Conservation (phyloP, 1,140 invertebrate species). For the Hypothenemus hampei region DNA sequence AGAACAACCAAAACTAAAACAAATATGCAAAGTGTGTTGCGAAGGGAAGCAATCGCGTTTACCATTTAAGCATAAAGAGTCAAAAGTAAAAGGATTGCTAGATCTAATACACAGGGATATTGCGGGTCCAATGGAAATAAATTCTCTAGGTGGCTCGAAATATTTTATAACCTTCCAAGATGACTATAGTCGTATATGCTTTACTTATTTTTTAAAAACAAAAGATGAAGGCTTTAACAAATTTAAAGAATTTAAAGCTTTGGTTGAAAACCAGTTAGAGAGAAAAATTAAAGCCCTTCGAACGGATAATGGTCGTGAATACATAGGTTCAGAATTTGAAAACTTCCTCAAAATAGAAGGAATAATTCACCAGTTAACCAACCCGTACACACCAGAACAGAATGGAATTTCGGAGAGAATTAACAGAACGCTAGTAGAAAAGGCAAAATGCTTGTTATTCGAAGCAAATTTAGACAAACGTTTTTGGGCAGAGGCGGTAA, state of each 20-base stretch:
- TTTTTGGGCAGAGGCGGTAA: constrained; percentile 46
- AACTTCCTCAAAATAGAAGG: constrained; percentile 33
- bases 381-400: constrained; percentile 7
- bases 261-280: constrained; percentile 32
- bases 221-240: too few relatives aligned
- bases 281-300: constrained; percentile 37
- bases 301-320: constrained; percentile 36
- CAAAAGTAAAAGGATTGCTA: too few relatives aligned
- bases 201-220: too few relatives aligned
- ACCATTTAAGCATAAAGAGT: constrained; percentile 20
- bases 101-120: too few relatives aligned
- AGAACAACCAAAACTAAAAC: background rate
- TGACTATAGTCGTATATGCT: too few relatives aligned
- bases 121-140: too few relatives aligned
- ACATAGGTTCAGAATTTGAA: constrained; percentile 30
- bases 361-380: constrained; percentile 7
- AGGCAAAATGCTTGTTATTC: constrained; percentile 39
- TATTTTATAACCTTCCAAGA: too few relatives aligned
- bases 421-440: constrained; percentile 32
- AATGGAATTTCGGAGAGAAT: constrained; percentile 7
- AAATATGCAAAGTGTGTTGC: too few relatives aligned
- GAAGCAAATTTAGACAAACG: constrained; percentile 33
- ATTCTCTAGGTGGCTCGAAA: too few relatives aligned
- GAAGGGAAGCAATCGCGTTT: too few relatives aligned
- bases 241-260: constrained; percentile 35